A percentile compares a stretch with the other conserved stretches of the same genome.
Conservation (phyloP, 2,797 vertebrate species). For the Sebastes vulpes region DNA sequence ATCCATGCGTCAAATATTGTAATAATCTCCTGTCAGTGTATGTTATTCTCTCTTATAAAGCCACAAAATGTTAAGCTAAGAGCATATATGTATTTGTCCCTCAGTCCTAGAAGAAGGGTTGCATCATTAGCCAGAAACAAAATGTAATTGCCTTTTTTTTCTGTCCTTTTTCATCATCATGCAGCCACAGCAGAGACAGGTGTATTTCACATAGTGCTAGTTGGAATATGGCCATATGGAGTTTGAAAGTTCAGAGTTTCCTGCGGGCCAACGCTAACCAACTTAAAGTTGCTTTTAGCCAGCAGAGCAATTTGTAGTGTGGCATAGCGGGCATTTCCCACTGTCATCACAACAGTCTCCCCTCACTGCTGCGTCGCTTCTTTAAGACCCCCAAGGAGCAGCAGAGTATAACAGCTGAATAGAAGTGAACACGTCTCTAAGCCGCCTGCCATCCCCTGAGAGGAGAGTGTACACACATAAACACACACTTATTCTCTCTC, state of each 20-base stretch:
- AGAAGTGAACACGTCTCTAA: constrained; percentile 26
- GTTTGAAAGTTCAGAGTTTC: constrained; percentile 30
- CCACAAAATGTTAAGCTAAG: neutral
- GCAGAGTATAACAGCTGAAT: constrained; percentile 51
- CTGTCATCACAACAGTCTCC: constrained; percentile 42
- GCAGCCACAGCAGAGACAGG: neutral
- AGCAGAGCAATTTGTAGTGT: constrained; percentile 42
- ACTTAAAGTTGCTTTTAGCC: constrained; percentile 49
- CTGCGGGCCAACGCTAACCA: constrained; percentile 22
- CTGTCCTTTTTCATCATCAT: neutral
- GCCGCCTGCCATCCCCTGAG: constrained; percentile 24
- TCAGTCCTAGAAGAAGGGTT: neutral
- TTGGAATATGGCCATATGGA: neutral
- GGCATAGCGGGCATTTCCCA: constrained; percentile 21
- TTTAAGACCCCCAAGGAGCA: constrained; percentile 31
- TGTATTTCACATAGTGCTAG: neutral
- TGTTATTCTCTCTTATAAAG: neutral
- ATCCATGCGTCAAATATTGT: neutral
- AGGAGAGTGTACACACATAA: constrained; percentile 11
- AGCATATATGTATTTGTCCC: neutral
- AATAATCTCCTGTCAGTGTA: neutral
- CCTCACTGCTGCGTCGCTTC: constrained; percentile 10
- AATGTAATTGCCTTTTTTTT: neutral
- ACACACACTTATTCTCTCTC: neutral
- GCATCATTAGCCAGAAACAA: neutral